A percentile compares a stretch with the other conserved stretches of the same genome.
These are phyloP conservation scores for Sminthurides bifidus DNA, from an alignment of 1,140 invertebrate species.

Conservation along the genomic window DNA sequence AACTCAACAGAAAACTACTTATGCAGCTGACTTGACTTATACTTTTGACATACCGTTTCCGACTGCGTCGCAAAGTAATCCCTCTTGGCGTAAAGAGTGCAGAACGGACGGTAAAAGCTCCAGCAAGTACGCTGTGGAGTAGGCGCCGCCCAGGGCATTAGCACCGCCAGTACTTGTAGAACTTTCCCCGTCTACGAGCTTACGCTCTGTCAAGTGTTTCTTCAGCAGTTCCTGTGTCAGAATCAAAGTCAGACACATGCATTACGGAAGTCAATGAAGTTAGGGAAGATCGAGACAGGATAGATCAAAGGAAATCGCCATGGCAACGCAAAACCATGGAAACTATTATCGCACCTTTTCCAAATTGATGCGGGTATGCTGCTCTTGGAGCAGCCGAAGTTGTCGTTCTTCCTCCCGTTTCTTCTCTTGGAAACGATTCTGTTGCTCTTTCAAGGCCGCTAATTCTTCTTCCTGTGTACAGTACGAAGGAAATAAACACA, in stretches of 20 bases:
- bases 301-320: background rate
- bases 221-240: conserved; percentile 11
- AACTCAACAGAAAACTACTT: no score
- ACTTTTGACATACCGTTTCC: conserved; percentile 6
- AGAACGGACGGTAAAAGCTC: conserved; percentile 29
- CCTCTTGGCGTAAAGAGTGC: conserved; percentile 25
- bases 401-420: conserved; percentile 17
- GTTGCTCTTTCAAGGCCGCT: conserved; percentile 21
- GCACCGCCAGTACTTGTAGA: no score
- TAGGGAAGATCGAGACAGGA: background rate
- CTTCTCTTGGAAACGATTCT: conserved; percentile 26
- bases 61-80: conserved; percentile 18
- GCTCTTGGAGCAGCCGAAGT: conserved; percentile 19
- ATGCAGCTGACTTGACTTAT: no score
- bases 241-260: background rate
- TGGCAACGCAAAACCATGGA: background rate
- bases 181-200: no score
- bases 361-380: conserved; percentile 16
- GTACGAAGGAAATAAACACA: background rate
- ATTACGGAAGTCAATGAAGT: background rate
- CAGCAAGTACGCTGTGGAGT: conserved; percentile 20
- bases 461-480: conserved; percentile 25
- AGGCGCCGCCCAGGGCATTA: background rate
- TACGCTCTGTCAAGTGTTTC: conserved; percentile 8
- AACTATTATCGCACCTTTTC: conserved; percentile 14